Evolutionary conservation across 2,797 vertebrate species (phyloP).

Genomic region (Cheirogaleus major): DNA sequence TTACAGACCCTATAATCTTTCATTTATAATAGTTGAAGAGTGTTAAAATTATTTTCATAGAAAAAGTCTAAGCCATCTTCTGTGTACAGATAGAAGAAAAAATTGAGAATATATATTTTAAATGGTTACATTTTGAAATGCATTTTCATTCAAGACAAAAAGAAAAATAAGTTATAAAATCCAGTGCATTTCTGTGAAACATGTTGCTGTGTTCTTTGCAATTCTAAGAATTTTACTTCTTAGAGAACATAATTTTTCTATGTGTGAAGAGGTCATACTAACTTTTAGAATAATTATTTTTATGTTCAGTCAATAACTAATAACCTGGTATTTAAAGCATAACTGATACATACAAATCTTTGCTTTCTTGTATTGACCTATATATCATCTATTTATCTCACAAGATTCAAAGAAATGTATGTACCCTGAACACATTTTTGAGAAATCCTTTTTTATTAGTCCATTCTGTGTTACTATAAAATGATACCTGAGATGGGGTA

Average conservation of each 20-base stretch:
- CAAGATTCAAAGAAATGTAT: background rate
- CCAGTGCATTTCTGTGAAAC: constrained; percentile 35
- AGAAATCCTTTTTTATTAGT: background rate
- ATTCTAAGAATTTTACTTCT: constrained; percentile 39
- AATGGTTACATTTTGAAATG: background rate
- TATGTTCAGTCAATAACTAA: background rate
- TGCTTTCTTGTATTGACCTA: background rate
- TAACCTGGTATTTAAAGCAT: background rate
- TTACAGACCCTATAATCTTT: background rate
- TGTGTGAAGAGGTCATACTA: background rate
- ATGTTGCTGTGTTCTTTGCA: background rate
- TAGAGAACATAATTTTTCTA: constrained; percentile 25
- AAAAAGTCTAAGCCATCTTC: background rate
- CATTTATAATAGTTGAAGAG: background rate
- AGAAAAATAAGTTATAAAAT: constrained; percentile 14
- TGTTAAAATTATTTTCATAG: constrained; percentile 10
- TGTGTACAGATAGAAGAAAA: background rate
- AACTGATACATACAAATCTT: background rate
- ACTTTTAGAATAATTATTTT: constrained; percentile 22
- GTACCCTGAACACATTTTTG: background rate
- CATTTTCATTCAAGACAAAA: background rate
- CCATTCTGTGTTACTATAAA: background rate
- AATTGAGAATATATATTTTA: background rate
- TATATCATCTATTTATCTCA: background rate
- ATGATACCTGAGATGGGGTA: background rate